phyloP scores from a whole-genome alignment of 2,888 invertebrate species.

The Hedychridium roseum region DNA sequence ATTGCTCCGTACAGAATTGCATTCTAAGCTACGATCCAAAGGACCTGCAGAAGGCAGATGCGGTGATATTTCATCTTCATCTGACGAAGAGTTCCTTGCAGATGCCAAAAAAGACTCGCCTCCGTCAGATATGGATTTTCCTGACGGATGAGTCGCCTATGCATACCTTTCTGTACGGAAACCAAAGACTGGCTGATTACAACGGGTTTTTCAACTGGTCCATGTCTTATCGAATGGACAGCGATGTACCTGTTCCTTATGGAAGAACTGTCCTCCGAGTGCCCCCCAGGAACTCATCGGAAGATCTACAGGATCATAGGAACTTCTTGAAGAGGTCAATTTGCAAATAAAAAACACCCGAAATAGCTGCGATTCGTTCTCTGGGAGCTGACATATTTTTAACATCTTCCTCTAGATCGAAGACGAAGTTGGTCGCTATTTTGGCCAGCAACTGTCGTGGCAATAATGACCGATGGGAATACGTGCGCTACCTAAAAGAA shows the following conservation, averaged over 20 bases:
- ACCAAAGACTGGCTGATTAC: conserved; percentile 61
- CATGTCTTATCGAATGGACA: conserved; percentile 73
- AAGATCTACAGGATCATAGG: too few relatives aligned
- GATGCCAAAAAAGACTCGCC: conserved; percentile 65
- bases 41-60: conserved; percentile 68
- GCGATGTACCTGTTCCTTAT: conserved; percentile 74
- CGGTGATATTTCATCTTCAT: conserved; percentile 72
- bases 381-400: conserved; percentile 51
- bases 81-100: conserved; percentile 63
- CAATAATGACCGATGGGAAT: conserved; percentile 65
- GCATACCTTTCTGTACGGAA: conserved; percentile 66
- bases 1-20: conserved; percentile 73
- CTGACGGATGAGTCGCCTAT: conserved; percentile 74
- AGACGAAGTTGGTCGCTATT: conserved; percentile 65
- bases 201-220: conserved; percentile 77
- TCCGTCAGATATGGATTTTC: conserved; percentile 74
- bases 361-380: too few relatives aligned
- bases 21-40: conserved; percentile 67
- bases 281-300: neutral
- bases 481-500: conserved; percentile 68
- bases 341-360: conserved; percentile 25
- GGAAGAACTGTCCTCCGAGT: conserved; percentile 66
- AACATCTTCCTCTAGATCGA: too few relatives aligned
- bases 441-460: conserved; percentile 71
- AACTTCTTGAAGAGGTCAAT: conserved; percentile 2